Base-by-base conservation (phyloP, 2,113 vertebrate genomes). In the Rhegmatorhina hoffmannsi region DNA sequence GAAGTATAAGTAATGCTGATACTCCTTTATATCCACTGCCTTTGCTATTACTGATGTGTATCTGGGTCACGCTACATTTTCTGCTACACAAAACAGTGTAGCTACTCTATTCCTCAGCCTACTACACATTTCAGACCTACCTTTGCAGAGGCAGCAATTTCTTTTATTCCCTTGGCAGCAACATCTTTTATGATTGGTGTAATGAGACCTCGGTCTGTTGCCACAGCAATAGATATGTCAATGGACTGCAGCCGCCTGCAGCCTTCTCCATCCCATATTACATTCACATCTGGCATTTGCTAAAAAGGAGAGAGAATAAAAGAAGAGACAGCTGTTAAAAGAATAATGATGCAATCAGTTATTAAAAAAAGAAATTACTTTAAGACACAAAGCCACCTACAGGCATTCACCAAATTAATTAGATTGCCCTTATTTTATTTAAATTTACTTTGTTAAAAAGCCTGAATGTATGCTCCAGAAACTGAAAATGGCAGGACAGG, bases 251-350 rank as follows among this genome's bases (percentile, higher is more conserved):
- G 98, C 17, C 98, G 97, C 80, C 93, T 98, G 24, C 98, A 98
- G 70, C 97, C 98, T 18, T 99, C 98, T 40, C 97, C 98, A 70
- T 98, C 98, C 99, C 99, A 99, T 43, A 97, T 98, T 76, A 98
- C 98, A 14, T 99, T 99, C 73, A 99, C 99, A 94, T 98, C 98
- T 67, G 99, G 99, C 98, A 99, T 98, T 98, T 99, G 99, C 99
- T 99, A 67, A 19, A 84, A 89, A 11, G 84, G 38, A 92, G 64
- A 67, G 15, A 56, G 34, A 49, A 12, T 5, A 69, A 83, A 66
- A 66, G 80, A 40, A 24, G 29, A 52, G 24, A 52, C 73, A 95
- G 89, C 64, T 93, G 90, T 40, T 89, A 70, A 63, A 94, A 75
- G 43, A 95, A 43, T 13, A 92, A 40, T 3, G 43, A 55, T 59